A percentile compares a stretch with the other conserved stretches of the same genome.
phyloP scores from a whole-genome alignment of 2,888 invertebrate species.

The Nephrotoma appendiculata region DNA sequence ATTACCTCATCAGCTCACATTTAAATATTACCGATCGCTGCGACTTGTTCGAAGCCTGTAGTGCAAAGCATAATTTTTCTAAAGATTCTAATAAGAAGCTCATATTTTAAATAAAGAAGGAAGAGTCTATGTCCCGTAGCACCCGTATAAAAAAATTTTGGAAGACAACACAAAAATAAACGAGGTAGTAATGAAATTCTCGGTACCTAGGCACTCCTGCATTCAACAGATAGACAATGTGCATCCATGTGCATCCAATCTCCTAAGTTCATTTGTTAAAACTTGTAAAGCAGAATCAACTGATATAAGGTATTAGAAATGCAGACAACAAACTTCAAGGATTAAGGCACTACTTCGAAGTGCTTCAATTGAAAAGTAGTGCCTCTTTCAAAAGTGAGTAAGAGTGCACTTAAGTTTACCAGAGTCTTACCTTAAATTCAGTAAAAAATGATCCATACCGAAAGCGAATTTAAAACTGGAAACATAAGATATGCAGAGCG shows the following conservation, averaged over 20 bases:
- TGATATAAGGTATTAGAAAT: not conserved
- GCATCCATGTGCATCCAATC: not conserved
- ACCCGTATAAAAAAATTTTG: too few relatives aligned
- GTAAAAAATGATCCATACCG: not conserved
- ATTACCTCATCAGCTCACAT: not conserved
- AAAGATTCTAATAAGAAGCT: too few relatives aligned
- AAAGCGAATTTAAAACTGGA: not conserved
- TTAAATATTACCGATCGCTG: too few relatives aligned
- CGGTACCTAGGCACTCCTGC: too few relatives aligned
- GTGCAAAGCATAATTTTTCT: too few relatives aligned
- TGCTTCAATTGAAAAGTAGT: not conserved
- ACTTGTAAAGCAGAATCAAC: not conserved
- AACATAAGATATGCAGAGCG: not conserved
- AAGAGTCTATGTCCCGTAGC: too few relatives aligned
- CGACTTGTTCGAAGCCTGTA: too few relatives aligned
- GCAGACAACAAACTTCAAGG: not conserved
- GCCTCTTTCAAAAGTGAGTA: not conserved
- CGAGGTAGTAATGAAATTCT: too few relatives aligned
- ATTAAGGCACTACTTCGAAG: not conserved
- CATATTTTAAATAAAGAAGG: too few relatives aligned
- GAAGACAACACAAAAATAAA: too few relatives aligned
- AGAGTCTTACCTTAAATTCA: not conserved
- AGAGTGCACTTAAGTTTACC: not conserved
- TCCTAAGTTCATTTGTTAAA: not conserved
- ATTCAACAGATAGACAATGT: too few relatives aligned